Evolutionary conservation across 1,140 invertebrate genomes (phyloP).

Genomic region (Calephelis virginiensis): DNA sequence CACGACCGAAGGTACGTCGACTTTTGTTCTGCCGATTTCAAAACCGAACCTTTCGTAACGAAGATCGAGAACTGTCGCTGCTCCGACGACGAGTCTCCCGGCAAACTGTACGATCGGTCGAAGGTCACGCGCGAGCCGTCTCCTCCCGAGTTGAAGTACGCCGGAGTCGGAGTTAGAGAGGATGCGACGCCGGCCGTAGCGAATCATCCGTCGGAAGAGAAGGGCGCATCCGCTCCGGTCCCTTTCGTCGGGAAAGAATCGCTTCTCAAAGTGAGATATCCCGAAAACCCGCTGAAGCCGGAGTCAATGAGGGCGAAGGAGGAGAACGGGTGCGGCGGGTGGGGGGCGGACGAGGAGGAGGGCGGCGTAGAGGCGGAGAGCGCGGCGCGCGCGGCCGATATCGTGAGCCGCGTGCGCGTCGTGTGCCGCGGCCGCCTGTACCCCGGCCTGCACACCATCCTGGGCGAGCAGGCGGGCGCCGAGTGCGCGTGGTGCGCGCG

Average conservation of each 20-base stretch:
- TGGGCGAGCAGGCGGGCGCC: constrained; percentile 18
- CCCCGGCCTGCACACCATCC: constrained; percentile 81
- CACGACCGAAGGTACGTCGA: constrained; percentile 19
- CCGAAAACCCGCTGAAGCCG: neutral
- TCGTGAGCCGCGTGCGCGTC: constrained; percentile 59
- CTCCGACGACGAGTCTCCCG: neutral
- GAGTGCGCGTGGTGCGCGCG: constrained; percentile 48
- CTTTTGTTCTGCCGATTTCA: neutral
- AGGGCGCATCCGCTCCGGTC: neutral
- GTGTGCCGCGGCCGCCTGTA: constrained; percentile 78
- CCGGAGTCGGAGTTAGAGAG: neutral
- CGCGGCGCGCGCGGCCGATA: constrained; percentile 49
- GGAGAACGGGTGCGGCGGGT: constrained; percentile 26
- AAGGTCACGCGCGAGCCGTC: neutral
- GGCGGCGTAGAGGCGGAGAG: constrained; percentile 26
- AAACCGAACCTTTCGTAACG: neutral
- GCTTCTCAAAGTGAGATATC: neutral
- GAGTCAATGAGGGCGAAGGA: constrained; percentile 31
- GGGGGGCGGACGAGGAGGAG: constrained; percentile 32
- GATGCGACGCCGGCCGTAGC: neutral
- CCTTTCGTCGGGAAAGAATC: neutral
- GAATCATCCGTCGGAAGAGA: neutral
- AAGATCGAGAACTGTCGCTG: neutral
- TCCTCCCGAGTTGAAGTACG: neutral
- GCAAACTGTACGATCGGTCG: too few relatives aligned